phyloP scores from a whole-genome alignment of 2,113 vertebrate genomes.

The Xenopus laevis region DNA sequence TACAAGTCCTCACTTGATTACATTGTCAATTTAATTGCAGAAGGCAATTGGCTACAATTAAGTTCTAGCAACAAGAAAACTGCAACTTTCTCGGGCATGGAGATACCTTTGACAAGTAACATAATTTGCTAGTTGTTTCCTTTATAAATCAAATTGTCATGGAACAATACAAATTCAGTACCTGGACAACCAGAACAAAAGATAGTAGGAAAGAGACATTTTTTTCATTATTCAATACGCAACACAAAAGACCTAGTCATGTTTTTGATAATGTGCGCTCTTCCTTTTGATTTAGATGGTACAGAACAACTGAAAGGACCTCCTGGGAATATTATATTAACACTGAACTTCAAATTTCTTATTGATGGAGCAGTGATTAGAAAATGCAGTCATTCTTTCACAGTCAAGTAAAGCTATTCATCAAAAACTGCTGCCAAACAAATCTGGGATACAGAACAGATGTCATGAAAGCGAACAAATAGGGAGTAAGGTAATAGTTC shows the following conservation, averaged over 20 bases:
- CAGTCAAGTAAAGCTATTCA: too few species aligned
- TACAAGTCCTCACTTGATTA: constrained; percentile 33
- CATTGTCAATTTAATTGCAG: constrained; percentile 37
- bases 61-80: constrained; percentile 12
- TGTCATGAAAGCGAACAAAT: too few species aligned
- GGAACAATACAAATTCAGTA: constrained; percentile 19
- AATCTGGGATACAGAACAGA: too few species aligned
- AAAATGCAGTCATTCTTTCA: too few species aligned
- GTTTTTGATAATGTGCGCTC: constrained; percentile 27
- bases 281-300: constrained; percentile 21
- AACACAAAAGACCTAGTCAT: constrained; percentile 15
- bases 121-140: constrained; percentile 40
- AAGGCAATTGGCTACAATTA: constrained; percentile 29
- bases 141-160: constrained; percentile 38
- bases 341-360: background rate
- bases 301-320: background rate
- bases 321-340: constrained; percentile 22
- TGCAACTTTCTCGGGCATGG: background rate
- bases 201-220: constrained; percentile 12
- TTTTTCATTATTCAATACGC: constrained; percentile 28
- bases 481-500: too few species aligned
- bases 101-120: constrained; percentile 42
- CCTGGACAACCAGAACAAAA: constrained; percentile 34
- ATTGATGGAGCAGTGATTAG: background rate
- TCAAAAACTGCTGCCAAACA: too few species aligned